Conservation (phyloP, 2,888 invertebrate species). For the Thera britannica region DNA sequence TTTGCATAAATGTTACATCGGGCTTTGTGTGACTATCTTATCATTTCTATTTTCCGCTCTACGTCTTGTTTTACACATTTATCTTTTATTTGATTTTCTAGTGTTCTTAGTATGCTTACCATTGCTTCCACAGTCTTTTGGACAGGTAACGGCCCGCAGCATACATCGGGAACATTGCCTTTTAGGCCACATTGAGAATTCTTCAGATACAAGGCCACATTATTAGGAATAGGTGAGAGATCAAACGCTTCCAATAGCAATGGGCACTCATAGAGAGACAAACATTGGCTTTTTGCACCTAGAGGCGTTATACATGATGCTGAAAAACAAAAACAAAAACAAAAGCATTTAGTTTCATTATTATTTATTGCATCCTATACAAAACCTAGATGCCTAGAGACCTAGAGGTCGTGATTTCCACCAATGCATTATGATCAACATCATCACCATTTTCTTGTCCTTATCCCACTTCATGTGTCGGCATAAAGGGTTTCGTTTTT, state of each 20-base stretch:
- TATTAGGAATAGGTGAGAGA: slow-evolving; percentile 64
- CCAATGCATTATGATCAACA: no score
- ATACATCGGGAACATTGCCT: slow-evolving; percentile 77
- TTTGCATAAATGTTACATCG: no score
- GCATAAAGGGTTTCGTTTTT: no score
- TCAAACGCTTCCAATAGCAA: slow-evolving; percentile 68
- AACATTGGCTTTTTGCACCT: slow-evolving; percentile 70
- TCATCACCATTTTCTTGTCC: no score
- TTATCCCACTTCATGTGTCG: no score
- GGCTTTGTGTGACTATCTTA: no score
- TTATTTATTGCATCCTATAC: no score
- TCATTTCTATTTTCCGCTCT: no score
- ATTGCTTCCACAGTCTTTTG: slow-evolving; percentile 36
- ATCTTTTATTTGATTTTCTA: no score
- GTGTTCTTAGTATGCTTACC: slow-evolving; percentile 42
- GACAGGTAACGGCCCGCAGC: slow-evolving; percentile 76
- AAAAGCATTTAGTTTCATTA: background rate
- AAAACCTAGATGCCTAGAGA: no score
- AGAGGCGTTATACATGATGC: slow-evolving; percentile 78
- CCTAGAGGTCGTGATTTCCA: no score
- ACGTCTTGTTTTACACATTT: no score
- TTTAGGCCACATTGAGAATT: slow-evolving; percentile 84
- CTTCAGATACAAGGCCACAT: slow-evolving; percentile 70
- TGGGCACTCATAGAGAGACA: slow-evolving; percentile 78
- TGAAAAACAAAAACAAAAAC: slow-evolving; percentile 30